Evolutionary conservation across 2,888 invertebrate genomes (phyloP).

Genomic region (Cheilosia vernalis): DNA sequence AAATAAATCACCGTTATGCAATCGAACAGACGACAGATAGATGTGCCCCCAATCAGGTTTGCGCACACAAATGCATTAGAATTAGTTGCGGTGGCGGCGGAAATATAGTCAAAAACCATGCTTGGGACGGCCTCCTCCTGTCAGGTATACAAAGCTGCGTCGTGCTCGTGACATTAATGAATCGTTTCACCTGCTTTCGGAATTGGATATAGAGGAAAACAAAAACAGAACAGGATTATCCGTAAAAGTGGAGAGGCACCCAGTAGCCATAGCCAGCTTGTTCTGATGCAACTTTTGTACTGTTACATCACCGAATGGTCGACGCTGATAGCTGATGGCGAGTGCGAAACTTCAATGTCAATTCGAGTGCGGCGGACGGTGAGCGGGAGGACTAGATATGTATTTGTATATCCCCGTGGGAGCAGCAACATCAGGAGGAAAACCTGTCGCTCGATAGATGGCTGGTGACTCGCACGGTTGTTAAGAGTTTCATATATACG

Average conservation of each 20-base stretch:
- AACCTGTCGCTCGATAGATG: conserved; percentile 55
- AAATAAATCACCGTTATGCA: conserved; percentile 69
- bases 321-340: not conserved
- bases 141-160: conserved; percentile 56
- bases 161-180: conserved; percentile 71
- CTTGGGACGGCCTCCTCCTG: conserved; percentile 37
- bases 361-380: not conserved
- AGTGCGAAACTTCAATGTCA: conserved; percentile 70
- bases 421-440: conserved; percentile 2
- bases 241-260: not conserved
- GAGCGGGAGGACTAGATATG: conserved; percentile 4
- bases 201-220: conserved; percentile 53
- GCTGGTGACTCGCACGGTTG: conserved; percentile 19
- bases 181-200: conserved; percentile 72
- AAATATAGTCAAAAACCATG: conserved; percentile 45
- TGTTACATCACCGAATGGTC: conserved; percentile 16
- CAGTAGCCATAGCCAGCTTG: conserved; percentile 44
- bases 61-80: not conserved
- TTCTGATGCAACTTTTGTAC: conserved; percentile 49
- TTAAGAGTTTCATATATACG: conserved; percentile 25
- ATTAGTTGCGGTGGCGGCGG: conserved; percentile 27
- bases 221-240: conserved; percentile 23
- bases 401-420: conserved; percentile 29
- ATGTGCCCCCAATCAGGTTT: too few species aligned
- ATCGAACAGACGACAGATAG: too few species aligned